A percentile compares a stretch with the other conserved stretches of the same genome.
Evolutionary conservation across 53 echinoderm and acorn worm genomes (phyloP).

Genomic region (Zoroaster sp.): DNA sequence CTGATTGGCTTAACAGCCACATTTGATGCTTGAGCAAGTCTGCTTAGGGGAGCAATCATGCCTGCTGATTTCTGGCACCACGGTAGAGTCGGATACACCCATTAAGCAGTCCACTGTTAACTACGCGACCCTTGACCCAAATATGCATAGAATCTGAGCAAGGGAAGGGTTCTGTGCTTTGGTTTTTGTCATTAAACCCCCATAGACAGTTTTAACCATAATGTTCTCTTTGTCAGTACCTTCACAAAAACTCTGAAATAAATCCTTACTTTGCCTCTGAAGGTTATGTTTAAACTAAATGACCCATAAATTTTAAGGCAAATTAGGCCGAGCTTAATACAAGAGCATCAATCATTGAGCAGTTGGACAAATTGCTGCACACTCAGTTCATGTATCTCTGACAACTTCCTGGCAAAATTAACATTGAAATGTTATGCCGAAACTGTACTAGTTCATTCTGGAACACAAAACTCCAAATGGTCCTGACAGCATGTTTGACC

Average conservation of each 20-base stretch:
- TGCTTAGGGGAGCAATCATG: neutral
- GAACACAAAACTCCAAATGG: neutral
- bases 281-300: neutral
- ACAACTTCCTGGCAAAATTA: neutral
- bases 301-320: neutral
- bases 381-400: neutral
- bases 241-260: too few species aligned
- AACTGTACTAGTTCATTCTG: neutral
- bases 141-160: too few species aligned
- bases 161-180: too few species aligned
- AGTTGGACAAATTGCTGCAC: neutral
- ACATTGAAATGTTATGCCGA: neutral
- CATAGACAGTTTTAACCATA: too few species aligned
- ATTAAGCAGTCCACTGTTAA: neutral
- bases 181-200: too few species aligned
- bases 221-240: too few species aligned
- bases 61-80: neutral
- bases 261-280: neutral
- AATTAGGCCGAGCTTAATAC: neutral
- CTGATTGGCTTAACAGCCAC: neutral
- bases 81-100: neutral
- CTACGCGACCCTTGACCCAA: neutral
- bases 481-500: neutral
- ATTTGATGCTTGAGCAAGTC: neutral
- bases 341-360: neutral